Base-by-base conservation (phyloP, 2,888 invertebrate genomes). In the Lagria hirta region DNA sequence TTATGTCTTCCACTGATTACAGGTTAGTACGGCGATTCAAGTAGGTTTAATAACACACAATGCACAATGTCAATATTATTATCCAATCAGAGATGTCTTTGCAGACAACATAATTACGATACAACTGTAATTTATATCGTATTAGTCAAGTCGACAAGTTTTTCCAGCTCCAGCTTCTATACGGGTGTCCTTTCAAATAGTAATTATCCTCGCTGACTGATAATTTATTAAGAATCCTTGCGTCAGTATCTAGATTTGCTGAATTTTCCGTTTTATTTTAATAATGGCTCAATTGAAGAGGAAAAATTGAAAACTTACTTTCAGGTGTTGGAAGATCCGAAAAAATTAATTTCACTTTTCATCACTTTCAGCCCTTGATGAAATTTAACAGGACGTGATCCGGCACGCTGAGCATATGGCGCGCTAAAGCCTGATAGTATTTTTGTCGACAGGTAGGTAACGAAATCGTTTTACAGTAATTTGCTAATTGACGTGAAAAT, bases 81-180 rank as follows among this genome's bases (percentile, higher is more conserved):
- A 71, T 70, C 70, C 70, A 70, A 70, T 71, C 70, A 69, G 66
- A 68, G 66, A 70, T 71, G 70, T 71, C 70, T 65, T 60, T 68
- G 68, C 58, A 63, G 71, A 70, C 70, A 69, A 64, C 63, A 67
- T 70, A 70, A 70, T 71, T 68, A 67, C 62, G 60, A 59, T 54
- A 54, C 59, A 55, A 48, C 64, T 63, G 65, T 69, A 70, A 71
- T 71, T 71, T 70, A 70, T 70, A 67, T 66, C 69, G 64, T 68
- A 70, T 71, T 71, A 71, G 68, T 61, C 60, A 57, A 53, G 41
- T 45, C 47, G 51, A 51, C 57, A 52, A 49, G 57, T 62, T 60
- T 65, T 65, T 64, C 55, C 51, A 48, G 44, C 53, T 43, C 43
- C 47, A 32, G 37, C 33, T 41, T 49, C 58, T 53, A 55, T 60